Conservation (phyloP, 2,888 invertebrate genomes). For the Selenia dentaria region DNA sequence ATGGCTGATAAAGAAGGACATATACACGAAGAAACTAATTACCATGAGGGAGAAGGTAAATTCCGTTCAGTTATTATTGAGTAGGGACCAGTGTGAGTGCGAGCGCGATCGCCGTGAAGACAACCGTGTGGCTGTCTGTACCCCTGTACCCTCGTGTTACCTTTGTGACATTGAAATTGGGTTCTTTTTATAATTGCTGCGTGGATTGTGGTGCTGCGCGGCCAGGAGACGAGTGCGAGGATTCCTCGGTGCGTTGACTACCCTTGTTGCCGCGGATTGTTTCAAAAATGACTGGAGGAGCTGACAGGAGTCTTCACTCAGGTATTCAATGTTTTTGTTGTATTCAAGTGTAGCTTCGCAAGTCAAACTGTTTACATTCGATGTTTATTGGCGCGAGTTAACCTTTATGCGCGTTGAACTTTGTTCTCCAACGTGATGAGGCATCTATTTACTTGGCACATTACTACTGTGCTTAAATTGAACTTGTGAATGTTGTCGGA, state of each 20-base stretch:
- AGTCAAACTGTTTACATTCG: conserved; percentile 49
- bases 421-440: conserved; percentile 26
- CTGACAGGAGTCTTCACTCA: conserved; percentile 68
- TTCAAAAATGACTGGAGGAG: conserved; percentile 73
- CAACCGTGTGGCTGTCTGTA: conserved; percentile 59
- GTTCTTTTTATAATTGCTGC: conserved; percentile 84
- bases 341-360: conserved; percentile 46
- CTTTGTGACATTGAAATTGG: conserved; percentile 82
- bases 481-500: conserved; percentile 1
- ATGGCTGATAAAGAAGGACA: conserved; percentile 81
- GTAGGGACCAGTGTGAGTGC: conserved; percentile 64
- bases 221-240: conserved; percentile 63
- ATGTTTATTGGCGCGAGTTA: conserved; percentile 43
- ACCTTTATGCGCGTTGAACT: conserved; percentile 30
- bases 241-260: conserved; percentile 57
- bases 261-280: conserved; percentile 46
- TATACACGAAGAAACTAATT: conserved; percentile 78
- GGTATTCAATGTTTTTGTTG: conserved; percentile 74
- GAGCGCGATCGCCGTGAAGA: conserved; percentile 57
- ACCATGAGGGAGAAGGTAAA: conserved; percentile 83
- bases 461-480: conserved; percentile 15
- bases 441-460: conserved; percentile 5
- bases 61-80: conserved; percentile 74
- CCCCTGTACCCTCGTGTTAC: conserved; percentile 78
- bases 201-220: conserved; percentile 76